Base-by-base conservation (phyloP, 2,888 invertebrate genomes). In the Eumerus sabulonum region DNA sequence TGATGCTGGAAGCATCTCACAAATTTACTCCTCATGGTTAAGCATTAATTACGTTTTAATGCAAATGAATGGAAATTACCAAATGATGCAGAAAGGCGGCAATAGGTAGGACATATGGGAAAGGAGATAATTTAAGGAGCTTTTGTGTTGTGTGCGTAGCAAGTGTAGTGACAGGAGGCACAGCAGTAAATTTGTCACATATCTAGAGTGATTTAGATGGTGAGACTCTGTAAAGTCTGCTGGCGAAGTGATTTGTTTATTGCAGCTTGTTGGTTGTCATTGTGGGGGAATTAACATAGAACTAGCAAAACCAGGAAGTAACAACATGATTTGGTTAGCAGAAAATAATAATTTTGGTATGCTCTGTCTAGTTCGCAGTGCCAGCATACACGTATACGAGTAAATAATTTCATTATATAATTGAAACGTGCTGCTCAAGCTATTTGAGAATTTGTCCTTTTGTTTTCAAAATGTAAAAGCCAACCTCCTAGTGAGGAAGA, bases 31-130 rank as follows among this genome's bases (percentile, higher is more conserved):
- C 27, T 27, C 7, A 27, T 7, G 27, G 67, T 64, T 73, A 63
- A 63, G 67, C 79, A 79, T 74, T 79, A 79, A 79, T 74, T 79
- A 68, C 79, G 50, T 63, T 74, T 74, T 63, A 74, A 79, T 74
- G 79, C 68, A 74, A 79, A 79, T 74, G 79, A 74, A 64, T 77
- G 77, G 67, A 77, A 77, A 73, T 77, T 42, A 63, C 63, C 76
- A 73, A 77, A 73, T 73, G 77, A 67, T 68, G 62, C 56, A 57
- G 56, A 68, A 74, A 44, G 50, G 35, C 35, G 27, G 44, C 48
- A 51, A 9, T 5, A 9, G 27, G 13, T 13, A 14, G 45, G 45
- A 1, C 1, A 7, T 11, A 5, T 54, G 54, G 42, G 54, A 35
- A 11, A 42, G 45, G 36, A 57, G 48, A 63, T 57, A 63, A 51